Conservation (phyloP, 2,888 invertebrate genomes). For the Allacma fusca region DNA sequence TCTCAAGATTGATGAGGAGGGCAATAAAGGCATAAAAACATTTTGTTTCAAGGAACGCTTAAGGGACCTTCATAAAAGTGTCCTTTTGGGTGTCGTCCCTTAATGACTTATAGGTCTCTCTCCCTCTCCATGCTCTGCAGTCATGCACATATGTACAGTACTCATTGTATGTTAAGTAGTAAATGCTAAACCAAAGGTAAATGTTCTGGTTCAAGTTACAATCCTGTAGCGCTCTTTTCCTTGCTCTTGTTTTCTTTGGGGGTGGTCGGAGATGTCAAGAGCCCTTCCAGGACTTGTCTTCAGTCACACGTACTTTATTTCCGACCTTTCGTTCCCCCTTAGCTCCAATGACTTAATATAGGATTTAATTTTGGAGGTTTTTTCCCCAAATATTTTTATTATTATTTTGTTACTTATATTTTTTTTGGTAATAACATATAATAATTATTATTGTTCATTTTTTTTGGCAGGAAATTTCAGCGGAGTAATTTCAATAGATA, state of each 20-base stretch:
- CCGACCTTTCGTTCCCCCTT: not conserved
- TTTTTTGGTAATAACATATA: not conserved
- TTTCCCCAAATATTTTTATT: not conserved
- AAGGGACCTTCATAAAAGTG: conserved; percentile 8
- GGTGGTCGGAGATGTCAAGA: conserved; percentile 15
- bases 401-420: not conserved
- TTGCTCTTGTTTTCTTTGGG: not conserved
- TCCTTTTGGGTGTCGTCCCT: conserved; percentile 19
- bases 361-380: not conserved
- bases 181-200: no score
- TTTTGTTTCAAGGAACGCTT: not conserved
- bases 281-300: conserved; percentile 13
- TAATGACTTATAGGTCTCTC: conserved; percentile 1
- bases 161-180: no score
- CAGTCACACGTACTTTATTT: not conserved
- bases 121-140: no score
- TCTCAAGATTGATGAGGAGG: not conserved
- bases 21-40: conserved; percentile 10
- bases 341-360: not conserved
- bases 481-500: not conserved
- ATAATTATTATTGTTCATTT: not conserved
- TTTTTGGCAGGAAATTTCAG: no score
- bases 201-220: no score
- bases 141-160: no score
- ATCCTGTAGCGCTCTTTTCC: no score